Base-by-base conservation (phyloP, 2,888 invertebrate genomes). In the Smittia sp. region DNA sequence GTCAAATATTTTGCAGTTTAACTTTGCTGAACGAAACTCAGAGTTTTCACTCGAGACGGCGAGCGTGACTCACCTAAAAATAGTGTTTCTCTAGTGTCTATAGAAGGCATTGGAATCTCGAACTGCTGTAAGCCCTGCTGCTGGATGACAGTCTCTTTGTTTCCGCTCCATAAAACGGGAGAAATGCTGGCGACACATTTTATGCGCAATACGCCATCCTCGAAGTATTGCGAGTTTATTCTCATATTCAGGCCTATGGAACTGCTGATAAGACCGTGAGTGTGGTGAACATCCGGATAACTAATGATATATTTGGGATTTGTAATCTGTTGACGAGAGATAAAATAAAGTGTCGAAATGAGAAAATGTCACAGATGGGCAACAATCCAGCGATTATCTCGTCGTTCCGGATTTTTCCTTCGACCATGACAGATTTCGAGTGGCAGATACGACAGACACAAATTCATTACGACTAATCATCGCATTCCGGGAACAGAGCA, bases 101-200 rank as follows among this genome's bases (percentile, higher is more conserved):
- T 84, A 74, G 86, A 83, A 62, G 72, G 72, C 58, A 62, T 24
- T 72, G 72, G 72, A 38, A 72, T 72, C 1, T 70, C 70, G n/a
- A 39, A 39, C 38, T 62, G 72, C 41, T 72, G 58, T 11, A 62
- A 41, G 46, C 82, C 83, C 39, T 85, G 84, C 67, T 85, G 81
- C 78, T 86, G 85, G 22, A 87, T 82, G 1, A 86, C 84, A 77
- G 86, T 86, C 77, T 87, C 87, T 76, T 85, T 81, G 79, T 86
- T 86, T 24, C 86, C 86, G 76, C 85, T 84, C 85, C 87, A 87
- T 72, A 87, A 79, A 0, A 86, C 84, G 9, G 87, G 87, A n/a
- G 86, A 85, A 77, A 88, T 84, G 75, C 85, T 85, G 38, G 88
- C 87, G 74, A 87, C 82, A 78, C 88, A 88, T 77, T 87, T 86